These are phyloP conservation scores for Sus scrofa DNA, from an alignment of 2,113 vertebrate species.

Conservation along the genomic window T2T-Sscrofa CM000816.6:47354501-47355000, in stretches of 20 bases:
- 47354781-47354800: background rate
- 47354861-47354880: background rate
- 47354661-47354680: background rate
- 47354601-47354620: constrained; percentile 58
- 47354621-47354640: background rate
- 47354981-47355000: background rate
- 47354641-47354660: constrained; percentile 47
- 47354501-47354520: constrained; percentile 22
- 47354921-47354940: background rate
- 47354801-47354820: too few relatives aligned
- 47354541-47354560: background rate
- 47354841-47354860: background rate
- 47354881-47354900: background rate
- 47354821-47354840: background rate
- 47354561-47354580: constrained; percentile 47
- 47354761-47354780: background rate
- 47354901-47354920: background rate
- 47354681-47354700: constrained; percentile 12
- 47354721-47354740: background rate
- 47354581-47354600: constrained; percentile 5
- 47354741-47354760: background rate
- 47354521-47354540: background rate
- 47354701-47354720: background rate
- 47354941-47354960: background rate
- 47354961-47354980: background rate